Evolutionary conservation across 2,113 vertebrate species (phyloP).

Genomic region (Motacilla alba): DNA sequence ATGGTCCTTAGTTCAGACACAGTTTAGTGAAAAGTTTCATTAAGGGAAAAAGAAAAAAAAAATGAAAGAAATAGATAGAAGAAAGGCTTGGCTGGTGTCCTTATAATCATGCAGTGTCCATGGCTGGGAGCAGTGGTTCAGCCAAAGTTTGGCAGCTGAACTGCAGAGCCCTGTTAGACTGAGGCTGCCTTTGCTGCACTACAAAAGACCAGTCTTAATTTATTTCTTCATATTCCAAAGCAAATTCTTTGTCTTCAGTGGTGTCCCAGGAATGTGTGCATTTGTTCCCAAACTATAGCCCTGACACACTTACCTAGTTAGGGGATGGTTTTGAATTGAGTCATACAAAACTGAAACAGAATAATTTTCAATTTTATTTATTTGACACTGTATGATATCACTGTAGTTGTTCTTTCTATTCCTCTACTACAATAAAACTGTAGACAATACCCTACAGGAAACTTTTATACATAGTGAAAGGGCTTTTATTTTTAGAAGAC

Average conservation of each 20-base stretch:
- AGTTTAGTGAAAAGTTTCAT: neutral
- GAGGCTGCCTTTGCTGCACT: neutral
- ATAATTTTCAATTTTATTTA: conserved; percentile 57
- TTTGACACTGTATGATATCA: conserved; percentile 44
- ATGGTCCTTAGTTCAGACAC: neutral
- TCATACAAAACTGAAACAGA: conserved; percentile 56
- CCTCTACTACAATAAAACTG: conserved; percentile 51
- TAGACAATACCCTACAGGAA: conserved; percentile 57
- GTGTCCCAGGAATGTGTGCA: neutral
- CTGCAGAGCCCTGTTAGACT: neutral
- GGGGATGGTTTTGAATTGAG: neutral
- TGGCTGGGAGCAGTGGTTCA: neutral
- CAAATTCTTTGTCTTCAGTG: neutral
- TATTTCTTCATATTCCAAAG: conserved; percentile 24
- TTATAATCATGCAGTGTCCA: neutral
- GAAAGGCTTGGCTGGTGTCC: conserved; percentile 5
- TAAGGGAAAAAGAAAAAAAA: neutral
- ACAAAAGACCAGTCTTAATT: neutral
- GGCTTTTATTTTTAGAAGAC: conserved; percentile 59
- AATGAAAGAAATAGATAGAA: neutral
- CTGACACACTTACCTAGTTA: neutral
- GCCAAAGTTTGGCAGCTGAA: neutral
- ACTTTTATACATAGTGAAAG: conserved; percentile 40
- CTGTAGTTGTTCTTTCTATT: conserved; percentile 23
- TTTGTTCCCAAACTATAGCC: conserved; percentile 37